Conservation (phyloP, 1,140 invertebrate genomes). For the Drosophila erecta region DNA sequence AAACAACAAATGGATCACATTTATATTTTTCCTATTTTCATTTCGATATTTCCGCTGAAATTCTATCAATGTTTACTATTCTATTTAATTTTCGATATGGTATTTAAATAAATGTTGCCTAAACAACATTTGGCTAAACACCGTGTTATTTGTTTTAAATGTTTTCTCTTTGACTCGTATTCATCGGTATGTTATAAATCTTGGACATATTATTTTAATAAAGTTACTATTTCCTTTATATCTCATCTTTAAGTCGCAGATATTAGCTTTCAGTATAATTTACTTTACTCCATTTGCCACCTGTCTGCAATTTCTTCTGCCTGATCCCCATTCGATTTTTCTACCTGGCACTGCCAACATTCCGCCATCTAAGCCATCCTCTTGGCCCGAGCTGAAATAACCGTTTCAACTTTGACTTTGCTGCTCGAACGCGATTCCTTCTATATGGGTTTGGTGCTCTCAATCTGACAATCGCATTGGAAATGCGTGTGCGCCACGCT, state of each 20-base stretch:
- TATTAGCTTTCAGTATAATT: conserved; percentile 4
- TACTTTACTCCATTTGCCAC: conserved; percentile 7
- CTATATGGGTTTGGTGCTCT: conserved; percentile 39
- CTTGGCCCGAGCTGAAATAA: conserved; percentile 7
- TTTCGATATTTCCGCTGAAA: not conserved
- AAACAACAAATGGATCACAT: conserved; percentile 1
- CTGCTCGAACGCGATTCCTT: conserved; percentile 38
- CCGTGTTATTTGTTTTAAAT: not conserved
- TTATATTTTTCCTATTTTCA: not conserved
- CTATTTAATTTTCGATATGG: not conserved
- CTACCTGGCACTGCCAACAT: conserved; percentile 6
- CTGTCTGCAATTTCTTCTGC: not conserved
- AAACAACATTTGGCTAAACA: not conserved
- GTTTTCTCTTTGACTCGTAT: too few species aligned
- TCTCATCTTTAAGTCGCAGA: not conserved
- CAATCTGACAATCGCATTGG: conserved; percentile 60
- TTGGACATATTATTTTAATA: too few species aligned
- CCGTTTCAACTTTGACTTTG: conserved; percentile 29
- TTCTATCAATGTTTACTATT: conserved; percentile 3
- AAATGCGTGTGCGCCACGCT: conserved; percentile 65
- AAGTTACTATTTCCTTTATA: not conserved
- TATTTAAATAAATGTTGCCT: not conserved
- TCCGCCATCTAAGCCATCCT: conserved; percentile 3
- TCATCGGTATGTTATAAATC: too few species aligned
- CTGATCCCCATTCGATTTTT: conserved; percentile 6